Evolutionary conservation across 2,113 vertebrate genomes (phyloP).

Genomic region (Reinhardtius hippoglossoides): DNA sequence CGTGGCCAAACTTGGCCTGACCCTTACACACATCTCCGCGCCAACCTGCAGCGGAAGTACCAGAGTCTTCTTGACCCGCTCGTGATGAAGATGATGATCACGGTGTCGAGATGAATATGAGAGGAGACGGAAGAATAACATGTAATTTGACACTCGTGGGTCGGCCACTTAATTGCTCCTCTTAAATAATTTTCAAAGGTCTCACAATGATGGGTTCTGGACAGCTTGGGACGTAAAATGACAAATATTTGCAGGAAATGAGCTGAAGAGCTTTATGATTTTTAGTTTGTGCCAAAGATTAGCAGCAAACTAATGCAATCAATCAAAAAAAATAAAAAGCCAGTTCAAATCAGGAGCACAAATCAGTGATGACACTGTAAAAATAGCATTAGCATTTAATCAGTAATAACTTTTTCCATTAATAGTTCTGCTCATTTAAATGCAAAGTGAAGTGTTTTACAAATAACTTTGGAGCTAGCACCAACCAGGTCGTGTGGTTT

Average conservation of each 20-base stretch:
- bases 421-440: not conserved
- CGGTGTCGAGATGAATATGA: slow-evolving; percentile 9
- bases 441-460: no score
- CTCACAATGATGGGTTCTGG: not conserved
- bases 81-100: slow-evolving; percentile 19
- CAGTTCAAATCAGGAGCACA: slow-evolving; percentile 4
- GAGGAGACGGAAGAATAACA: slow-evolving; percentile 9
- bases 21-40: slow-evolving; percentile 40
- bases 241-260: slow-evolving; percentile 12
- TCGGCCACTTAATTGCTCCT: slow-evolving; percentile 11
- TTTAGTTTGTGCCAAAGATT: slow-evolving; percentile 7
- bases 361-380: not conserved
- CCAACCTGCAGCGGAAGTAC: slow-evolving; percentile 53
- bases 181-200: slow-evolving; percentile 10
- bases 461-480: no score
- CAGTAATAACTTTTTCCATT: not conserved
- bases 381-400: not conserved
- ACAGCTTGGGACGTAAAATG: slow-evolving; percentile 1
- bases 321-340: not conserved
- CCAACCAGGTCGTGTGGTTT: no score
- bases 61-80: slow-evolving; percentile 31
- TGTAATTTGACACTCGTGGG: slow-evolving; percentile 3
- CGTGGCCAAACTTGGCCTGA: slow-evolving; percentile 56
- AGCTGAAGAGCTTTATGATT: not conserved
- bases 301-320: slow-evolving; percentile 2